Evolutionary conservation across 2,797 vertebrate species (phyloP), one percentile per base, ranked within the genome.

Genomic region (Menidia menidia): DNA sequence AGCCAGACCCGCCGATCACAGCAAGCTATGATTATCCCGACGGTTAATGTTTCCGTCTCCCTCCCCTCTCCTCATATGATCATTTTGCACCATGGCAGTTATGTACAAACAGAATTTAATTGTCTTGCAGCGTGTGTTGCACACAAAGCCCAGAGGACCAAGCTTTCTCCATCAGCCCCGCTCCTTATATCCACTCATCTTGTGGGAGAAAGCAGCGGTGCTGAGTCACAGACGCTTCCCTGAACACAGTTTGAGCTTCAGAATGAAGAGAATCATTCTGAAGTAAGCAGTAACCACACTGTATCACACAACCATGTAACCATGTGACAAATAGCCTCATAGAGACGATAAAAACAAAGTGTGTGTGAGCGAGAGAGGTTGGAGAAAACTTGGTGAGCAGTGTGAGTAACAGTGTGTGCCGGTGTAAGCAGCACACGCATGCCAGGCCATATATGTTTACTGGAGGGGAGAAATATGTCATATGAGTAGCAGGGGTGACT

Each of bases 181-280:
- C 48, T 57, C 47, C 47, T 39, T 18, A 70, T n/a, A 80, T 48
- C 62, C 69, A 63, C 53, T 80, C 67, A n/a, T 78, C 54, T 42
- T 45, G 44, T 59, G 57, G 15, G 83, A 82, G 64, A 35, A n/a
- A 7, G 50, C 73, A 39, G 33, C 39, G 54, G 15, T 68, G 82
- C 83, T 88, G 84, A 90, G 76, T 89, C 86, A 88, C 47, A 2
- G 61, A 75, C 12, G 57, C 56, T 60, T 85, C 51, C 68, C 60
- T 67, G 81, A 87, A 76, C 41, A 63, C 70, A 71, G 39, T 51
- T n/a, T 45, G 60, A 71, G 42, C 14, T 52, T 62, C 57, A 54
- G 71, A 87, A 73, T 69, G 60, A 65, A 72, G 62, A 70, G 67
- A 60, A 56, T 81, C 72, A 82, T 80, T 90, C 63, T 83, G 48